Base-by-base conservation (phyloP, 2,888 invertebrate genomes). In the Pterostichus niger region DNA sequence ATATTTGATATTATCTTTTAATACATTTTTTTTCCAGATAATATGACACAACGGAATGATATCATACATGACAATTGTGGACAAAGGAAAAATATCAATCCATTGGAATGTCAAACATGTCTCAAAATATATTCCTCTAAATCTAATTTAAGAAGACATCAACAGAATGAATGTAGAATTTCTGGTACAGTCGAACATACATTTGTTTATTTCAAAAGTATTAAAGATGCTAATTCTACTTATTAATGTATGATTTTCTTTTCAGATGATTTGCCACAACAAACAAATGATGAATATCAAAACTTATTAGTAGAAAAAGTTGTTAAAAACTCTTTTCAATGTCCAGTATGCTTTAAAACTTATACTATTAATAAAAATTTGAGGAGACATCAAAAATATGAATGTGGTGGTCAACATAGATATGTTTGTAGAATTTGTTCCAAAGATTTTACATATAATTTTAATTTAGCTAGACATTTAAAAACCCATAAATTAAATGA, bases 371-470 rank as follows among this genome's bases (percentile, higher is more conserved):
- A 56, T 15, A 56, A 56, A 56, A 56, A 56, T 56, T 56, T 56
- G 83, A 90, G 90, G 61, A 89, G 90, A 71, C 93, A 93, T 86
- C 86, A 91, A 86, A 90, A 91, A 7, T 85, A 85, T 77, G 86
- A 87, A 82, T 87, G 86, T 61, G 86, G 86, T 24, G 85, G 85
- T 54, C 84, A 85, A 59, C 86, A 86, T 31, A 86, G 86, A 73
- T 87, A 86, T 84, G 83, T 84, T 82, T 87, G 86, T 73, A 84
- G 84, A 10, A 84, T 85, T 40, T 83, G 83, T 71, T 31, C 15
- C 24, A 56, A 78, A 46, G 33, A 46, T 13, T 83, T 83, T 52
- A 78, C n/a, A 10, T 68, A 78, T 52, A 75, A 82, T 33, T 46
- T 15, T 44, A 17, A 56, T 76, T 56, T 68, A 33, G 13, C 6